Evolutionary conservation across 2,113 vertebrate species (phyloP).

Genomic region (Antennarius striatus): DNA sequence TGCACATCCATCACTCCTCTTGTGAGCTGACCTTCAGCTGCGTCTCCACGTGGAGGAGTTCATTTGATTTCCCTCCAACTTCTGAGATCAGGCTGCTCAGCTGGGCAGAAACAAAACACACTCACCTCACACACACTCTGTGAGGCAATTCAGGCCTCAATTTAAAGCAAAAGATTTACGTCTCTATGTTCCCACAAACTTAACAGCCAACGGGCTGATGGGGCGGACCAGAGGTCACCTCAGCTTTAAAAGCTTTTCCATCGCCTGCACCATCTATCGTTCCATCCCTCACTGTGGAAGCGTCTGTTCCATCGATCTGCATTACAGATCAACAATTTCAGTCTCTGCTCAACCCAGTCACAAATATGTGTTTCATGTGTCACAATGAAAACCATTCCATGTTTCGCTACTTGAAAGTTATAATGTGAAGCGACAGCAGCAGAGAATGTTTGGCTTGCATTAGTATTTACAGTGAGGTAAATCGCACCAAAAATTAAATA

Average conservation of each 20-base stretch:
- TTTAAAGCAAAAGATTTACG: conserved; percentile 59
- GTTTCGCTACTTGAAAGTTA: not conserved
- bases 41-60: conserved; percentile 1
- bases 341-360: not conserved
- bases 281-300: conserved; percentile 15
- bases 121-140: conserved; percentile 30
- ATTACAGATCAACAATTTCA: not conserved
- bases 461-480: not conserved
- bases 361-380: not conserved
- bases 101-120: conserved; percentile 47
- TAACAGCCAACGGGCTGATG: conserved; percentile 36
- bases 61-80: conserved; percentile 31
- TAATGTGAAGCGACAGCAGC: not conserved
- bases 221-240: conserved; percentile 33
- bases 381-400: not conserved
- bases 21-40: conserved; percentile 30
- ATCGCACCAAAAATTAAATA: not conserved
- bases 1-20: conserved; percentile 23
- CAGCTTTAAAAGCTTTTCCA: conserved; percentile 51
- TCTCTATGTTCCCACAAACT: conserved; percentile 47
- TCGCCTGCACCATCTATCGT: conserved; percentile 14
- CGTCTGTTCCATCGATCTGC: conserved; percentile 20
- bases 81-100: conserved; percentile 10
- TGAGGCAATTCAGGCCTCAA: conserved; percentile 48
- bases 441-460: not conserved